These are phyloP conservation scores for Phorcus lineatus DNA, from an alignment of 2,888 invertebrate genomes.

Conservation along the genomic window DNA sequence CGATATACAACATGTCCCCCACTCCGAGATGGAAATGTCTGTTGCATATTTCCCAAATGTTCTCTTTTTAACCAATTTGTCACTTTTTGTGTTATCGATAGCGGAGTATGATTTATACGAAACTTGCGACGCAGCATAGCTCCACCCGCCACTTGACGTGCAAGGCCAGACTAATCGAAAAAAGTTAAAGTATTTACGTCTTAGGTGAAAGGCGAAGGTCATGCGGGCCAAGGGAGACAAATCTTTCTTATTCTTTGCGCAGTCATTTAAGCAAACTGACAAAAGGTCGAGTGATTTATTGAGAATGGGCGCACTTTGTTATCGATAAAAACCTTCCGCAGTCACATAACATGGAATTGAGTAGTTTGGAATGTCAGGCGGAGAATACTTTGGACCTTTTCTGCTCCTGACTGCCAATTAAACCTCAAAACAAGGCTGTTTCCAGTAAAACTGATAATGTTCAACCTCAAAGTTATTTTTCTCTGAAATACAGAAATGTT, in stretches of 20 bases:
- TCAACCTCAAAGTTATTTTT: neutral
- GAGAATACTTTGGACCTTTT: neutral
- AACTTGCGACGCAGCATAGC: constrained; percentile 12
- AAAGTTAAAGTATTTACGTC: constrained; percentile 16
- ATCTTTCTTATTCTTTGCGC: constrained; percentile 20
- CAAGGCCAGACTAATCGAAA: constrained; percentile 20
- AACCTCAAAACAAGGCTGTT: neutral
- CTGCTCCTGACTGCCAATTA: neutral
- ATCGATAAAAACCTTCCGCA: constrained; percentile 2
- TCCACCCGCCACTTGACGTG: constrained; percentile 19
- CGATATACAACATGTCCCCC: neutral
- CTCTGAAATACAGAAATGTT: neutral
- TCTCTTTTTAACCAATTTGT: constrained; percentile 8
- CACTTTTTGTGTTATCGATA: constrained; percentile 5
- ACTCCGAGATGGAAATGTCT: neutral
- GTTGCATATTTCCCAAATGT: neutral
- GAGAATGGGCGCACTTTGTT: neutral
- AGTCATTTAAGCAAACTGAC: constrained; percentile 1
- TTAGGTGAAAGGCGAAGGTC: constrained; percentile 8
- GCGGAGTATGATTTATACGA: constrained; percentile 19
- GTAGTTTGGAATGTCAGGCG: neutral
- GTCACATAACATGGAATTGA: constrained; percentile 3
- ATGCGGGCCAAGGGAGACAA: constrained; percentile 15
- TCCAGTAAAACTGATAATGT: neutral
- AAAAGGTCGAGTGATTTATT: constrained; percentile 6